Base-by-base conservation (phyloP, 92 coral and sea anemone species). In the Parazoanthus swiftii region DNA sequence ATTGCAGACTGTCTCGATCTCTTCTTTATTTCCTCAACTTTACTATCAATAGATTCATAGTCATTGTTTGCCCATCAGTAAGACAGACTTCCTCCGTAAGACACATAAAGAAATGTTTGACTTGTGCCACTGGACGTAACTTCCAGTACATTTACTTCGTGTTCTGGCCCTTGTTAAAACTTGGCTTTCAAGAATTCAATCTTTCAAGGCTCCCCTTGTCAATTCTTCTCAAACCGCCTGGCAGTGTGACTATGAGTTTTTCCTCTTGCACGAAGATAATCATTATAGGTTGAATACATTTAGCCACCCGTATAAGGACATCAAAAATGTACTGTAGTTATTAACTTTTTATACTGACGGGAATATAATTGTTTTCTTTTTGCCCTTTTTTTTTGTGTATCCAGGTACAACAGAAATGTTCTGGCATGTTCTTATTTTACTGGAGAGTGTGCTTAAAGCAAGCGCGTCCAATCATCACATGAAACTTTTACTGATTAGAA, bases 401-500 rank as follows among this genome's bases (percentile, higher is more conserved):
- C 0, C 67, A 93, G 94, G 89, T 76, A 91, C 91, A 26, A 88
- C 88, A 46, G 95, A 90, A 67, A 93, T 95, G 98, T 90, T 91
- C 65, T 95, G 93, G 95, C 98, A 96, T 81, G 90, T 94, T 77
- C 91, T 97, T 26, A 94, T 97, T 59, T 86, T 94, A 71, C 88
- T 97, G 79, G 99, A 97, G 86, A 97, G 96, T 85, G 97, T 94
- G 3, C 82, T 95, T 11, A 94, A 91, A 81, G 94, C 97, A 8
- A 97, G 99, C 84, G 93, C 95, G 8, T 95, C 98, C 26, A 97
- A 94, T 80, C 93, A 95, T 83, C 91, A 97, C 81, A 85, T 95
- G 76, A 97, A 97, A 73, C 90, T 97, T 36, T 89, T 97, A 18
- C 86, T 95, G 75, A 89, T 93, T 80, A 89, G 95, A 76, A 82